A percentile compares a stretch with the other conserved stretches of the same genome.
Conservation (phyloP, 2,797 vertebrate species). For the Rhyacichthys aspro region DNA sequence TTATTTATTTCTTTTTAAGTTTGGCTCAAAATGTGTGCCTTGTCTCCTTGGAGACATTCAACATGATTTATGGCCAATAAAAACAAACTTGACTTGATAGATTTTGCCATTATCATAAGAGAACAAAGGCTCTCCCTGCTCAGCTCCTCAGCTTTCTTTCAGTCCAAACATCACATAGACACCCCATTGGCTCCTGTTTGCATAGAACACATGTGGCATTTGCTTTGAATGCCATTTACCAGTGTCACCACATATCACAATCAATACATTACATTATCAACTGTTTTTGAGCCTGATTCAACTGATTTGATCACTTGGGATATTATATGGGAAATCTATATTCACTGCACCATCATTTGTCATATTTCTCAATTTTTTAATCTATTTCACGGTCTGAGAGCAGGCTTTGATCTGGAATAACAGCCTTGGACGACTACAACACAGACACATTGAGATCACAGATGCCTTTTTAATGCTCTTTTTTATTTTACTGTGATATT, state of each 20-base stretch:
- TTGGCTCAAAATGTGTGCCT: neutral
- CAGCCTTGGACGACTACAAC: neutral
- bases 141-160: constrained; percentile 15
- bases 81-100: constrained; percentile 46
- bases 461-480: too few species aligned
- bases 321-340: constrained; percentile 51
- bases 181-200: constrained; percentile 3
- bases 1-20: too few species aligned
- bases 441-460: constrained; percentile 8
- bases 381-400: constrained; percentile 41
- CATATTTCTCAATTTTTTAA: constrained; percentile 35
- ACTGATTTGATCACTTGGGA: constrained; percentile 30
- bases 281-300: constrained; percentile 20
- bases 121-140: constrained; percentile 23
- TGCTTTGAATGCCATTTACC: constrained; percentile 40
- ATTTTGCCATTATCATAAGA: constrained; percentile 38
- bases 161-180: constrained; percentile 1
- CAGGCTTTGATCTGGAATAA: constrained; percentile 33
- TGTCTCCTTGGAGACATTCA: constrained; percentile 2
- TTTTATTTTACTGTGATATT: too few species aligned
- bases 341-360: constrained; percentile 45
- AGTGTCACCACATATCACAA: constrained; percentile 27
- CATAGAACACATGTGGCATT: constrained; percentile 40
- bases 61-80: constrained; percentile 43
- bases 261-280: constrained; percentile 29